These are phyloP conservation scores for silkworm (Bombyx mori) DNA, from an alignment of 1,140 invertebrate genomes.

Conservation along the genomic window DNA sequence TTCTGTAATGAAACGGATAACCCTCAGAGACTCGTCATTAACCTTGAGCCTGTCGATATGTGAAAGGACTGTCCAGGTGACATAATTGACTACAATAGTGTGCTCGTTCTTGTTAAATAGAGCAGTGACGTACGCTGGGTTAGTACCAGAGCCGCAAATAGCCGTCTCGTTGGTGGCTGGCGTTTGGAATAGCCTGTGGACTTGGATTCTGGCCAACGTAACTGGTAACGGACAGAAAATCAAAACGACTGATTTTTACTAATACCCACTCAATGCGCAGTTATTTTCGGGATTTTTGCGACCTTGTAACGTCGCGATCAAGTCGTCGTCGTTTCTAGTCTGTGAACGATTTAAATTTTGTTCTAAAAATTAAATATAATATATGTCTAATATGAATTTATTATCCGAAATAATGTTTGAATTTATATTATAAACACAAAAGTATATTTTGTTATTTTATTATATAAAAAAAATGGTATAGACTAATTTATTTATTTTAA, in stretches of 20 bases:
- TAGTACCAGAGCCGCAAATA: conserved; percentile 58
- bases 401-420: too few species aligned
- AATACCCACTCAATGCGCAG: conserved; percentile 53
- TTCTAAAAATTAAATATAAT: too few species aligned
- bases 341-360: too few species aligned
- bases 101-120: conserved; percentile 53
- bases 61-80: conserved; percentile 38
- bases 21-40: conserved; percentile 8
- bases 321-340: conserved; percentile 28
- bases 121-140: conserved; percentile 57
- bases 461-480: too few species aligned
- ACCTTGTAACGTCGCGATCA: conserved; percentile 48
- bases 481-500: too few species aligned
- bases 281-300: conserved; percentile 55
- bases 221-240: conserved; percentile 42
- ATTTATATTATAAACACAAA: too few species aligned
- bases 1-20: conserved; percentile 5
- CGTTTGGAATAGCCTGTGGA: conserved; percentile 50
- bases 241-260: conserved; percentile 60
- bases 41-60: conserved; percentile 23
- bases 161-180: conserved; percentile 44
- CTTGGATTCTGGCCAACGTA: conserved; percentile 49
- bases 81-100: conserved; percentile 57
- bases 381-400: too few species aligned
- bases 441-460: too few species aligned